Evolutionary conservation across 2,888 invertebrate species (phyloP).

Genomic region (Pogonocherus hispidulus): DNA sequence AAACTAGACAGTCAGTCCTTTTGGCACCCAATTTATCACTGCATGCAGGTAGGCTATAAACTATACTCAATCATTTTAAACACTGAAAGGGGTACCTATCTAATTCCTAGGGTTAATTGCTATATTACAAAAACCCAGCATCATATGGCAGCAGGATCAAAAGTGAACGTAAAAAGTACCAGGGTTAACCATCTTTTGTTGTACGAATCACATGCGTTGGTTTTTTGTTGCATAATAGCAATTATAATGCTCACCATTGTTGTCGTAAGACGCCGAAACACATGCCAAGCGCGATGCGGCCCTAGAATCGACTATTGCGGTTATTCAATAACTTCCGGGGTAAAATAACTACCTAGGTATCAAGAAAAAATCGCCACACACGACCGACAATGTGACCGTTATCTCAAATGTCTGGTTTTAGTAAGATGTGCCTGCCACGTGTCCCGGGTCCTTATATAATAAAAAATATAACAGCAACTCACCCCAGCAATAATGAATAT

Average conservation of each 20-base stretch:
- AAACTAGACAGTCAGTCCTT: too few relatives aligned
- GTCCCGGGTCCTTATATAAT: constrained; percentile 7
- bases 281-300: constrained; percentile 8
- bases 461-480: background rate
- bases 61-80: background rate
- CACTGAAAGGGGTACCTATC: background rate
- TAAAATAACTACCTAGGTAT: constrained; percentile 11
- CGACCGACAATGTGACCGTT: constrained; percentile 34
- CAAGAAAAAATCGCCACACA: constrained; percentile 25
- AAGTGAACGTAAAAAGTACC: constrained; percentile 11
- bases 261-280: constrained; percentile 10
- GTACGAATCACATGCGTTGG: constrained; percentile 2
- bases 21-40: too few relatives aligned
- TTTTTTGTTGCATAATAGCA: constrained; percentile 9
- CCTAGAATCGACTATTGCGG: constrained; percentile 11
- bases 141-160: background rate
- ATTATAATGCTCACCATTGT: constrained; percentile 4
- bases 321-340: constrained; percentile 18
- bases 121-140: background rate
- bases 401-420: constrained; percentile 28
- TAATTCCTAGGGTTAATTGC: too few relatives aligned
- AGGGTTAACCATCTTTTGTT: background rate
- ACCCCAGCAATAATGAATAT: constrained; percentile 17
- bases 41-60: too few relatives aligned
- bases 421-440: constrained; percentile 32